Percentiles rank a stretch among this genome's conserved stretches.
These are phyloP conservation scores for Aleiodes testaceus DNA, from an alignment of 2,888 invertebrate genomes.

Conservation along the genomic window DNA sequence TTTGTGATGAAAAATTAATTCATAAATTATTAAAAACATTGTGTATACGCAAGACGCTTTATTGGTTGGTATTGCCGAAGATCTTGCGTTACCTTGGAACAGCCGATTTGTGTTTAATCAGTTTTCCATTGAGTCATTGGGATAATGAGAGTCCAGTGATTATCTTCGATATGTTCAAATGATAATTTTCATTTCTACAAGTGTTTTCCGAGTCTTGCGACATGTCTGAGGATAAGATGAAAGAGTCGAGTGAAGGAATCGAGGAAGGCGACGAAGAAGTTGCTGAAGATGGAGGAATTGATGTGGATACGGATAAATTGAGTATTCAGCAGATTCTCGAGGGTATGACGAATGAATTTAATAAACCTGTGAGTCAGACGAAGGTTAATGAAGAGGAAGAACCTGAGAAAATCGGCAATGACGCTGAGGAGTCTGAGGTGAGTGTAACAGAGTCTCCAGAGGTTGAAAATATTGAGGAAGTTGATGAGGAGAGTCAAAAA, in stretches of 20 bases:
- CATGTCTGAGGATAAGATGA: constrained; percentile 57
- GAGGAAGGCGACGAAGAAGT: constrained; percentile 62
- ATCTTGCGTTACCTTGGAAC: not conserved
- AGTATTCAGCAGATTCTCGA: constrained; percentile 70
- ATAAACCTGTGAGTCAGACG: not conserved
- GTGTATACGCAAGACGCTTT: constrained; percentile 12
- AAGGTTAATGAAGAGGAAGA: not conserved
- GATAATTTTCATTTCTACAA: not conserved
- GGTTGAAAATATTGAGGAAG: constrained; percentile 12
- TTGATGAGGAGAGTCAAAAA: constrained; percentile 28
- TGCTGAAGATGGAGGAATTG: constrained; percentile 60
- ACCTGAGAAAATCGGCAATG: not conserved
- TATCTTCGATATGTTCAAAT: not conserved
- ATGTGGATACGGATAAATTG: constrained; percentile 61
- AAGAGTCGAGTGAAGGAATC: constrained; percentile 57
- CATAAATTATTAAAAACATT: not conserved
- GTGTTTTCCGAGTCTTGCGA: not conserved
- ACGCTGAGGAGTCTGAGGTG: not conserved
- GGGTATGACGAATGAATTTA: constrained; percentile 70
- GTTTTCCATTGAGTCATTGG: not conserved
- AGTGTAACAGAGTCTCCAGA: not conserved
- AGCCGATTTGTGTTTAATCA: constrained; percentile 8
- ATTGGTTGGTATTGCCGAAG: constrained; percentile 15
- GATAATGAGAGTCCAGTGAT: not conserved
- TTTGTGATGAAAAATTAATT: not conserved